A percentile compares a stretch with the other conserved stretches of the same genome.
These are phyloP conservation scores for Cephus cinctus DNA, from an alignment of 1,140 invertebrate species.

Conservation along the genomic window DNA sequence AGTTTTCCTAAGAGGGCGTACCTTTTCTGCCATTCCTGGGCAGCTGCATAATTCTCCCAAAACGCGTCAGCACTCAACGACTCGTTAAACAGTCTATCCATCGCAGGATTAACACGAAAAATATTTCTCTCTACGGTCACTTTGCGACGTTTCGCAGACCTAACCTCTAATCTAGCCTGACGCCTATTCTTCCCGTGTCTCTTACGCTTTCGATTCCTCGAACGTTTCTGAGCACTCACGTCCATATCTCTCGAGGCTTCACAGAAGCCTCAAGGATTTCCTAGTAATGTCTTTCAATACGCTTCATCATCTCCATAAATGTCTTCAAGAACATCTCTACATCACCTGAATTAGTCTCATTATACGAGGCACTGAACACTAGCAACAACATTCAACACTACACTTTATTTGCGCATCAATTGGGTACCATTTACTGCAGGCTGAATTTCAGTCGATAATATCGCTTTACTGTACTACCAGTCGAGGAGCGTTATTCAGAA, in stretches of 20 bases:
- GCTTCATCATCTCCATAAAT: background rate
- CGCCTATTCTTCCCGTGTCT: constrained; percentile 26
- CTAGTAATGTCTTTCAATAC: no score
- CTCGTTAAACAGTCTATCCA: constrained; percentile 9
- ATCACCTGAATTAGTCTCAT: no score
- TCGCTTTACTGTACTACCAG: no score
- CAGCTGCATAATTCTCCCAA: constrained; percentile 48
- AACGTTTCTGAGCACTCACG: constrained; percentile 27
- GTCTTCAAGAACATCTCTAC: no score
- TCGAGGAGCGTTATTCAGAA: no score
- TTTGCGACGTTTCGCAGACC: constrained; percentile 20
- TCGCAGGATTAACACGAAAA: background rate
- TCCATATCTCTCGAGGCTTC: constrained; percentile 32
- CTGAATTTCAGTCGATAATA: no score
- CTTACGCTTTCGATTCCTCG: constrained; percentile 27
- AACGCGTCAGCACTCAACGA: constrained; percentile 43
- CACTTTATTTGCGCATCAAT: no score
- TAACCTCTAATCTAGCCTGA: constrained; percentile 39
- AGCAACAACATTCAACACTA: constrained; percentile 11
- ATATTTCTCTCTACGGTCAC: constrained; percentile 2
- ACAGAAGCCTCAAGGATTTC: background rate
- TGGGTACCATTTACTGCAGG: no score
- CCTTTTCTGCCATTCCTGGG: constrained; percentile 50
- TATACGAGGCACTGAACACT: constrained; percentile 1
- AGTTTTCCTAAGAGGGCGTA: constrained; percentile 15